Percentiles rank a stretch among this genome's conserved stretches.
phyloP scores from a whole-genome alignment of 1,140 invertebrate species.

The Bombus difficillimus region DNA sequence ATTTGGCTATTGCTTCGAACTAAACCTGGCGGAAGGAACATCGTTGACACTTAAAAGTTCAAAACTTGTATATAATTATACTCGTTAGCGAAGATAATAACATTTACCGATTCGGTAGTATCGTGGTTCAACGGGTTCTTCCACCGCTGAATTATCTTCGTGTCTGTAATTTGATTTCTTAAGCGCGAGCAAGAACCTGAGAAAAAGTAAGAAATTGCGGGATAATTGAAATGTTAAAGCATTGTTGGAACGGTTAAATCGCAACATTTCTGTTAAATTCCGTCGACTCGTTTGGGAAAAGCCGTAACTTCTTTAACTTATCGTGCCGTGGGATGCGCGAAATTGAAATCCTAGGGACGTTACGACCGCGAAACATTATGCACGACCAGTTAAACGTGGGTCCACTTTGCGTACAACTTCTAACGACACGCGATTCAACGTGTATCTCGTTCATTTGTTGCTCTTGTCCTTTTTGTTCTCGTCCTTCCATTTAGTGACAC shows the following conservation, averaged over 20 bases:
- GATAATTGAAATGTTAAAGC: too few species aligned
- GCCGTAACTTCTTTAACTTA: not conserved
- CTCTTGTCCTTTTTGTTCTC: not conserved
- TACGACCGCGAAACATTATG: not conserved
- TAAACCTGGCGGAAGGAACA: too few species aligned
- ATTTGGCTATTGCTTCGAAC: too few species aligned
- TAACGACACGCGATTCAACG: constrained; percentile 58
- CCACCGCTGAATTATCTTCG: too few species aligned
- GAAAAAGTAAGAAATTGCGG: not conserved
- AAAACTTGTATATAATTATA: too few species aligned
- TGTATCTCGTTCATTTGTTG: not conserved
- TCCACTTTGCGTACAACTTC: constrained; percentile 33
- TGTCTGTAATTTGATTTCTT: too few species aligned
- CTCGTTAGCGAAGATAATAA: too few species aligned
- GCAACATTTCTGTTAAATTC: not conserved
- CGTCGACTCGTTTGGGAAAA: not conserved
- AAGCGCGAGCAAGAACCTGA: not conserved
- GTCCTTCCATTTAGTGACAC: constrained; percentile 12
- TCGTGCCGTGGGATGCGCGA: not conserved
- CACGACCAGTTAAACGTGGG: constrained; percentile 36
- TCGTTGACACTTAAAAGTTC: not conserved
- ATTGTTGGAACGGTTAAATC: not conserved
- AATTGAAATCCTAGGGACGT: not conserved
- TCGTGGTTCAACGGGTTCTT: too few species aligned
- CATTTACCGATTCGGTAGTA: too few species aligned